A percentile compares a stretch with the other conserved stretches of the same genome.
Evolutionary conservation across 2,888 invertebrate species (phyloP).

Genomic region (Melanargia galathea): DNA sequence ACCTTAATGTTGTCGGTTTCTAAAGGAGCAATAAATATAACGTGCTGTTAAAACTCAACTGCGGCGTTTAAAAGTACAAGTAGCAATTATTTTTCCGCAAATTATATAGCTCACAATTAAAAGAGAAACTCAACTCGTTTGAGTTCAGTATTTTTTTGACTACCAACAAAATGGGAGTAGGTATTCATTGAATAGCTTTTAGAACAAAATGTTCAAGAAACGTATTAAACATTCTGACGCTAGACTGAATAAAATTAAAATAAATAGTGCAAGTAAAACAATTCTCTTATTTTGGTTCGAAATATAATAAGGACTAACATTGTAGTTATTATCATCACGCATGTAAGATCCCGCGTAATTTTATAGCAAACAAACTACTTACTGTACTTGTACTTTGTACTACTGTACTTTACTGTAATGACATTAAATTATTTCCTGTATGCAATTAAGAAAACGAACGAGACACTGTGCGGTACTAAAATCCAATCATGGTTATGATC

Average conservation of each 20-base stretch:
- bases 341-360: neutral
- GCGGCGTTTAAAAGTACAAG: constrained; percentile 26
- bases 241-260: neutral
- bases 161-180: neutral
- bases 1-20: neutral
- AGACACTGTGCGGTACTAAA: neutral
- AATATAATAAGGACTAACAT: too few relatives aligned
- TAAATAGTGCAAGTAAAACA: too few relatives aligned
- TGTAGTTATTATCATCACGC: neutral
- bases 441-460: neutral
- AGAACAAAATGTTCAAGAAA: constrained; percentile 7
- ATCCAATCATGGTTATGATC: neutral
- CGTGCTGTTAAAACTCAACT: neutral
- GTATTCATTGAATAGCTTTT: neutral
- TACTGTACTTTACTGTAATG: too few relatives aligned
- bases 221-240: neutral
- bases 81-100: constrained; percentile 32
- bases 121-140: constrained; percentile 17
- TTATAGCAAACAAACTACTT: neutral
- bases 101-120: constrained; percentile 25
- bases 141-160: neutral
- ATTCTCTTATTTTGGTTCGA: too few relatives aligned
- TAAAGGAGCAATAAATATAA: constrained; percentile 17
- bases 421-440: constrained; percentile 7
- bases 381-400: too few relatives aligned